phyloP scores from a whole-genome alignment of 2,888 invertebrate species.

The Orchesella flavescens region DNA sequence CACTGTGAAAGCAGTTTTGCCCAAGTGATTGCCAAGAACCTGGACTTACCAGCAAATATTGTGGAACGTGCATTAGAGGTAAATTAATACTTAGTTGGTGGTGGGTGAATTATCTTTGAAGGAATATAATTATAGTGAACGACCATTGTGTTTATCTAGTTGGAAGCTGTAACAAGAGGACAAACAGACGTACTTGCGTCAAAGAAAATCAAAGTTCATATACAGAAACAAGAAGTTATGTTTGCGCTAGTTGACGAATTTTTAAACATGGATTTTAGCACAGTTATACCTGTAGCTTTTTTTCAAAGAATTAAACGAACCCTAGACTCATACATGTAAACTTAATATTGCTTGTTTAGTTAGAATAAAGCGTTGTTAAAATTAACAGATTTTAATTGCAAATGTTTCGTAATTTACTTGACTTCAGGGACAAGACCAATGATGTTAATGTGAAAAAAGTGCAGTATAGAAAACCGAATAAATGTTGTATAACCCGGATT shows the following conservation, averaged over 20 bases:
- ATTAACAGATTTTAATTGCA: too few species aligned
- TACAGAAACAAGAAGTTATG: conserved; percentile 33
- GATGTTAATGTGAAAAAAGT: too few species aligned
- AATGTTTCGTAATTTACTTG: too few species aligned
- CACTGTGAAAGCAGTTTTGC: conserved; percentile 80
- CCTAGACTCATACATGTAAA: not conserved
- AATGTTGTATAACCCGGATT: too few species aligned
- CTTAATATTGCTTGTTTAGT: too few species aligned
- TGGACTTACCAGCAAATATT: conserved; percentile 77
- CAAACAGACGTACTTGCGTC: not conserved
- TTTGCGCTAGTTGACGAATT: conserved; percentile 54
- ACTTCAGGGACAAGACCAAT: too few species aligned
- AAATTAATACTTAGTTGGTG: too few species aligned
- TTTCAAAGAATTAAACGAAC: not conserved
- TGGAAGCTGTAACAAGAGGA: conserved; percentile 19
- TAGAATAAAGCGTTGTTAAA: too few species aligned
- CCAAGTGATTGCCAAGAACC: conserved; percentile 79
- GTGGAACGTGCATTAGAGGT: conserved; percentile 77
- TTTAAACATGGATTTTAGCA: conserved; percentile 37
- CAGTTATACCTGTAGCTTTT: not conserved
- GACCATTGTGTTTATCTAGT: not conserved
- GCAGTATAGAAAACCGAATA: too few species aligned
- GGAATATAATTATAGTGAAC: too few species aligned
- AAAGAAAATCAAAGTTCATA: not conserved
- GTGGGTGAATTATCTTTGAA: too few species aligned